Percentiles rank a stretch among this genome's conserved stretches.
phyloP scores from a whole-genome alignment of 1,140 invertebrate species.

The Tribolium castaneum region DNA sequence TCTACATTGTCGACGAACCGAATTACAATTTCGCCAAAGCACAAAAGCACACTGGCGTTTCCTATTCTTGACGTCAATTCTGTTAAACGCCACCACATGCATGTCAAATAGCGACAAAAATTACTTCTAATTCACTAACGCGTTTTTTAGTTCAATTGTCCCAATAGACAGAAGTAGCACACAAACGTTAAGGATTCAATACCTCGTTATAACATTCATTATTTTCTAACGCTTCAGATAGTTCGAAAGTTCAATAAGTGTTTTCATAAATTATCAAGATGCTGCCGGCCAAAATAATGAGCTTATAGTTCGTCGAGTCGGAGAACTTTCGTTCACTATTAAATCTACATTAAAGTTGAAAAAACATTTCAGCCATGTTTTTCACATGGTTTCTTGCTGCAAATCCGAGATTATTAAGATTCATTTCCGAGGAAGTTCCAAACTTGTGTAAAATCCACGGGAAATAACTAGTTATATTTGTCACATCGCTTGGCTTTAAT shows the following conservation, averaged over 20 bases:
- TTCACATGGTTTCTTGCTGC: neutral
- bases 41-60: constrained; percentile 8
- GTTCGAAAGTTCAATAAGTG: constrained; percentile 16
- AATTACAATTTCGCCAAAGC: constrained; percentile 14
- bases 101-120: neutral
- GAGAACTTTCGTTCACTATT: neutral
- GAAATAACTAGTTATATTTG: neutral
- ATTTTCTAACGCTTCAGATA: constrained; percentile 11
- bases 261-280: constrained; percentile 25
- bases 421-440: neutral
- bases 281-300: constrained; percentile 16
- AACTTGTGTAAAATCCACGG: neutral
- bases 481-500: too few relatives aligned
- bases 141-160: too few relatives aligned
- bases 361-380: neutral
- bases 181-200: neutral
- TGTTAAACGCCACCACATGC: neutral
- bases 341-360: neutral
- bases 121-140: neutral
- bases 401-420: neutral
- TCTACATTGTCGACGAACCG: constrained; percentile 5
- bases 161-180: too few relatives aligned
- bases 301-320: neutral
- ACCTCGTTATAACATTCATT: neutral
- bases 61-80: constrained; percentile 2